A percentile compares a stretch with the other conserved stretches of the same genome.
phyloP scores from a whole-genome alignment of 2,888 invertebrate genomes.

The Oscheius myriophilus region DNA sequence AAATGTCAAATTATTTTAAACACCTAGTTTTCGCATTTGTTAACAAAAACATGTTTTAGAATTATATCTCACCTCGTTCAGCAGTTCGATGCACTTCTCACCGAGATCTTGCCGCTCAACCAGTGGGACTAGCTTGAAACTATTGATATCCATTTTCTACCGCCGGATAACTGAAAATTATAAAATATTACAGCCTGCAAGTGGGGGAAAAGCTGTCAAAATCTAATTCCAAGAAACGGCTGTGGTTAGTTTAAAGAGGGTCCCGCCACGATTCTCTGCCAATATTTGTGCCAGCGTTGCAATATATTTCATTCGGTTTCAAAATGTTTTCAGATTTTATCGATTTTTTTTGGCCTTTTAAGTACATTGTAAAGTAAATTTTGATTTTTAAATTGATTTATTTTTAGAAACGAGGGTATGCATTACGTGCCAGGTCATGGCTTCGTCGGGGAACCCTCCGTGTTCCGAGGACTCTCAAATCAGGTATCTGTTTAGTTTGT shows the following conservation, averaged over 20 bases:
- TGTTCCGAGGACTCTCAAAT: constrained; percentile 1
- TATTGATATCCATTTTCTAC: neutral
- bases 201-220: neutral
- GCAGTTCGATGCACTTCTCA: constrained; percentile 46
- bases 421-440: constrained; percentile 28
- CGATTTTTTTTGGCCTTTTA: neutral
- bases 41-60: no score
- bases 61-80: constrained; percentile 57
- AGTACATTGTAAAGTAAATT: no score
- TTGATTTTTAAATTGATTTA: no score
- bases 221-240: neutral
- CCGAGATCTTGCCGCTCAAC: constrained; percentile 41
- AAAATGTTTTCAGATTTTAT: constrained; percentile 3
- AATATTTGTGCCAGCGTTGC: neutral
- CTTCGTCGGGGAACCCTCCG: constrained; percentile 12
- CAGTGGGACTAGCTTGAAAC: constrained; percentile 40
- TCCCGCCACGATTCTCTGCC: neutral
- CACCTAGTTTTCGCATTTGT: no score
- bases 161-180: neutral
- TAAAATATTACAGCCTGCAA: neutral
- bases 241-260: constrained; percentile 6
- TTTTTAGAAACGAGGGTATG: neutral
- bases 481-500: neutral
- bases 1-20: neutral
- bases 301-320: neutral